phyloP scores from a whole-genome alignment of 2,888 invertebrate genomes.

The Lasioglossum oenotherae region DNA sequence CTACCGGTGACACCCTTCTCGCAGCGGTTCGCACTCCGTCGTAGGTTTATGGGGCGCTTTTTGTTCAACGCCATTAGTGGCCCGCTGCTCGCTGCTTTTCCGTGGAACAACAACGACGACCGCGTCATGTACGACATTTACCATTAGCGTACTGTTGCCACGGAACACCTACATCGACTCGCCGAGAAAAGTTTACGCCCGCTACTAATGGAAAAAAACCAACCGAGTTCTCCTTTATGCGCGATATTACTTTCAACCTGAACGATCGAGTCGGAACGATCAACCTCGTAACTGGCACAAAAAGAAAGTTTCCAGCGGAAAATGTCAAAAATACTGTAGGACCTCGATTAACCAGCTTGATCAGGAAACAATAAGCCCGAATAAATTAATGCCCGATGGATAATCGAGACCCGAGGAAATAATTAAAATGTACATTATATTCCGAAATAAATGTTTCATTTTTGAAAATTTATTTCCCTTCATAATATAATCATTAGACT shows the following conservation, averaged over 20 bases:
- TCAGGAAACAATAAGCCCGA: too few species aligned
- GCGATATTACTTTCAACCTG: conserved; percentile 28
- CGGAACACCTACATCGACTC: conserved; percentile 30
- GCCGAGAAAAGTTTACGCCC: conserved; percentile 39
- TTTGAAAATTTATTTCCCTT: too few species aligned
- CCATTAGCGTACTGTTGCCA: conserved; percentile 40
- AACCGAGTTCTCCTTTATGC: conserved; percentile 25
- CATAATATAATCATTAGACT: too few species aligned
- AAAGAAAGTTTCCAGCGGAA: background rate
- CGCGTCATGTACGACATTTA: conserved; percentile 59
- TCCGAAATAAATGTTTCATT: too few species aligned
- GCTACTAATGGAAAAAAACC: conserved; percentile 35
- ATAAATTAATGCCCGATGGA: too few species aligned
- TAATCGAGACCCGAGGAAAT: too few species aligned
- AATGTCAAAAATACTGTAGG: background rate
- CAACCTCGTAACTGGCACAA: background rate
- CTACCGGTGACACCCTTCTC: conserved; percentile 59
- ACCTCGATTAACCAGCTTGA: too few species aligned
- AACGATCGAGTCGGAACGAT: conserved; percentile 30
- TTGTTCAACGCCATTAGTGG: conserved; percentile 61
- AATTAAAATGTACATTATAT: too few species aligned
- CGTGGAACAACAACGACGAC: conserved; percentile 44
- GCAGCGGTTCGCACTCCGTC: conserved; percentile 49
- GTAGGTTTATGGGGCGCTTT: conserved; percentile 64
- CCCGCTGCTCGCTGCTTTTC: conserved; percentile 60